A percentile compares a stretch with the other conserved stretches of the same genome.
Conservation (phyloP, 2,113 vertebrate species). For the Corythornis vintsioides region DNA sequence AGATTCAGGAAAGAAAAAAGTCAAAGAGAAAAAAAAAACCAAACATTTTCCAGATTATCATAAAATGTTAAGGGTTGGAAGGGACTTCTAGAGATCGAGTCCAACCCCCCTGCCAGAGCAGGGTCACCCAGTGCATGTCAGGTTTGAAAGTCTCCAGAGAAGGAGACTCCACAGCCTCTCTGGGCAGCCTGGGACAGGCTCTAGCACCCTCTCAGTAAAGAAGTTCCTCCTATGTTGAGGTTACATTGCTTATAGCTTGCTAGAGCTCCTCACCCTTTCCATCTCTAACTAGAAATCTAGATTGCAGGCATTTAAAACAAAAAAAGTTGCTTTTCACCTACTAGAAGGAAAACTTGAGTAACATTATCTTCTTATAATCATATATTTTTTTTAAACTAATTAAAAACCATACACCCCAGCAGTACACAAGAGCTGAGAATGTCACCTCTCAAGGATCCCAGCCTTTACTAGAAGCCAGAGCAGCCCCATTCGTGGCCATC, state of each 20-base stretch:
- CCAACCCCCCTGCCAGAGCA: too few species aligned
- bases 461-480: background rate
- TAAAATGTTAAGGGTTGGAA: too few species aligned
- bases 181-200: too few species aligned
- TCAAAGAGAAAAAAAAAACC: fast-evolving
- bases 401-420: background rate
- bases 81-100: too few species aligned
- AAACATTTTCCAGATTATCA: background rate
- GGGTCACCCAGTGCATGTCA: too few species aligned
- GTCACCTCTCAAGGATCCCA: background rate
- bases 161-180: too few species aligned
- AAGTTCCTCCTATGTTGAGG: background rate
- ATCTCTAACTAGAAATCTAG: background rate
- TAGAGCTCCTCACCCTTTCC: background rate
- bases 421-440: background rate
- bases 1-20: background rate
- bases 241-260: background rate
- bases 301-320: background rate
- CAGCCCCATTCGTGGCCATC: background rate
- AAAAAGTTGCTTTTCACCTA: background rate
- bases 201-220: too few species aligned
- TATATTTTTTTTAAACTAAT: slow-evolving; percentile 30
- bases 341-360: background rate
- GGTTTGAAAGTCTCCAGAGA: too few species aligned
- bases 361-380: background rate